Evolutionary conservation across 2,797 vertebrate genomes (phyloP).

Genomic region (Oryzias sinensis): DNA sequence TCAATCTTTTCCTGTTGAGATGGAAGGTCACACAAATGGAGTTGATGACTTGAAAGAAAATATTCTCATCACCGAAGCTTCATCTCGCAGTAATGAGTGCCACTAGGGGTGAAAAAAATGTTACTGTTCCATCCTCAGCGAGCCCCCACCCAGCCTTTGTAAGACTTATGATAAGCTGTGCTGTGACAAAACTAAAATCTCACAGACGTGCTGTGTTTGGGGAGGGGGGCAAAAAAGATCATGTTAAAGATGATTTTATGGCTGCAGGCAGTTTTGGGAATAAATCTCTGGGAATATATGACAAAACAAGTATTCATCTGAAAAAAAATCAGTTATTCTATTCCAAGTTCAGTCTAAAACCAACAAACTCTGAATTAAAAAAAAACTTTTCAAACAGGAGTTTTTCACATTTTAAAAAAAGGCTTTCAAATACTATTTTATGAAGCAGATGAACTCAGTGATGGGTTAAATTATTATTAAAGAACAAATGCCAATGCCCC

Average conservation of each 20-base stretch:
- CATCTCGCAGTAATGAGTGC: conserved; percentile 1
- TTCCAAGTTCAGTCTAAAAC: too few species aligned
- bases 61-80: conserved; percentile 3
- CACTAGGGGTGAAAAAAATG: conserved; percentile 7
- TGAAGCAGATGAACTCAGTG: too few species aligned
- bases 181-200: conserved; percentile 18
- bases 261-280: neutral
- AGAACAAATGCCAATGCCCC: too few species aligned
- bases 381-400: too few species aligned
- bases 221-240: conserved; percentile 33
- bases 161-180: conserved; percentile 38
- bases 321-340: conserved; percentile 14
- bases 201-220: conserved; percentile 3
- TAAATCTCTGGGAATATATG: conserved; percentile 29
- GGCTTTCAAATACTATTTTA: too few species aligned
- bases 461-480: too few species aligned
- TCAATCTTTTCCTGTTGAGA: conserved; percentile 33
- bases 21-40: conserved; percentile 41
- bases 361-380: too few species aligned
- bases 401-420: too few species aligned
- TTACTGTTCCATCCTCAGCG: neutral
- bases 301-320: conserved; percentile 14
- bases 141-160: conserved; percentile 6
- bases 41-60: conserved; percentile 26
- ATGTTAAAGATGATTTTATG: conserved; percentile 23